A percentile compares a stretch with the other conserved stretches of the same genome.
phyloP scores from a whole-genome alignment of 2,113 vertebrate genomes.

The Cinclus mexicanus region DNA sequence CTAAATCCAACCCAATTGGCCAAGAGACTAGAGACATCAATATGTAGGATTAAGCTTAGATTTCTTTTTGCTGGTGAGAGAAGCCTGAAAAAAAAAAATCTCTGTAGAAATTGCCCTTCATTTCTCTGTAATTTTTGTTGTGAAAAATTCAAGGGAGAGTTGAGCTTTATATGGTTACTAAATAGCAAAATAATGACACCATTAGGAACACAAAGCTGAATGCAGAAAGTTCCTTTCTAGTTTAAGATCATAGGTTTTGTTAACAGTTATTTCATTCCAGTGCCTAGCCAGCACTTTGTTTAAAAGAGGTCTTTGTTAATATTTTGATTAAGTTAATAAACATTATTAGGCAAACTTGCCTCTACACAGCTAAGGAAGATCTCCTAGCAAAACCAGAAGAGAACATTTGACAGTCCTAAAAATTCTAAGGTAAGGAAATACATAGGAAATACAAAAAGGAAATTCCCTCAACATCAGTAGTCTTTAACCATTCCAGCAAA shows the following conservation, averaged over 20 bases:
- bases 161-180: not conserved
- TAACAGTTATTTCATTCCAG: constrained; percentile 42
- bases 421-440: not conserved
- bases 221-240: not conserved
- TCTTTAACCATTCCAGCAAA: constrained; percentile 1
- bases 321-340: constrained; percentile 57
- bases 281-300: constrained; percentile 31
- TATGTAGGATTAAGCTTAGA: not conserved
- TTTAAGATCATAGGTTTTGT: constrained; percentile 14
- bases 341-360: constrained; percentile 25
- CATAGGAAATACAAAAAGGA: not conserved
- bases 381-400: not conserved
- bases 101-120: not conserved
- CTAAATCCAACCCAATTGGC: constrained; percentile 28
- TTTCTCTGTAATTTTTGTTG: not conserved
- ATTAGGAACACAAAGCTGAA: constrained; percentile 5
- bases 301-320: constrained; percentile 58
- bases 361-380: constrained; percentile 1
- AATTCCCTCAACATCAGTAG: not conserved
- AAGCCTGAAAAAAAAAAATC: not conserved
- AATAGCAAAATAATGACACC: not conserved
- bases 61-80: not conserved
- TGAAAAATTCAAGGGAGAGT: not conserved
- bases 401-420: not conserved
- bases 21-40: not conserved